Percentiles rank a stretch among this genome's conserved stretches.
These are phyloP conservation scores for Atractosteus spatula DNA, from an alignment of 2,113 vertebrate species.

Conservation along the genomic window DNA sequence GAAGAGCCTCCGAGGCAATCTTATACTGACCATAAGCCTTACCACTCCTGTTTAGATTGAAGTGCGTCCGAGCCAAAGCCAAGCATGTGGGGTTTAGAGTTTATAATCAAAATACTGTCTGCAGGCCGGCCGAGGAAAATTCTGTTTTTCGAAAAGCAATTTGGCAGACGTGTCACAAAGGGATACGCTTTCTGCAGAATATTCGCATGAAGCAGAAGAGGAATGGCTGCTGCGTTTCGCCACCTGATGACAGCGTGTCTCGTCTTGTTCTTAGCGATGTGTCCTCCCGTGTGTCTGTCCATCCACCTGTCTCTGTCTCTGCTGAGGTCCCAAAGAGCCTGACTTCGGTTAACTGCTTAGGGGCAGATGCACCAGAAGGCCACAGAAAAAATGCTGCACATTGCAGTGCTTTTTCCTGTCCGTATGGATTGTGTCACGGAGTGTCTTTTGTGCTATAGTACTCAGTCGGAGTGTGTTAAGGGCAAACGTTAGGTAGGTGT, in stretches of 20 bases:
- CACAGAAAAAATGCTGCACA: no score
- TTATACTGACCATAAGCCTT: conserved; percentile 8
- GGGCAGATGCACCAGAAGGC: no score
- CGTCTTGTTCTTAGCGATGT: background rate
- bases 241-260: background rate
- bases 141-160: background rate
- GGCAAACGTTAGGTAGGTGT: no score
- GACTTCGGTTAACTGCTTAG: no score
- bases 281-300: no score
- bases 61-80: background rate
- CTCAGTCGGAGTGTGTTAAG: no score
- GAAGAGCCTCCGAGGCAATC: background rate
- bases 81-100: background rate
- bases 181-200: background rate
- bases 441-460: no score
- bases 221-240: background rate
- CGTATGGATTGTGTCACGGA: no score
- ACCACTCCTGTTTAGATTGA: conserved; percentile 19
- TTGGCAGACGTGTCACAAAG: background rate
- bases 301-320: no score
- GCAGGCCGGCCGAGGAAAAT: background rate
- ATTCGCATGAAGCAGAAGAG: background rate
- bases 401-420: no score
- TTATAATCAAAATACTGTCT: background rate
- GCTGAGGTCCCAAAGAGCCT: no score